A percentile compares a stretch with the other conserved stretches of the same genome.
Conservation (phyloP, 2,797 vertebrate genomes). For the Spheniscus humboldti region DNA sequence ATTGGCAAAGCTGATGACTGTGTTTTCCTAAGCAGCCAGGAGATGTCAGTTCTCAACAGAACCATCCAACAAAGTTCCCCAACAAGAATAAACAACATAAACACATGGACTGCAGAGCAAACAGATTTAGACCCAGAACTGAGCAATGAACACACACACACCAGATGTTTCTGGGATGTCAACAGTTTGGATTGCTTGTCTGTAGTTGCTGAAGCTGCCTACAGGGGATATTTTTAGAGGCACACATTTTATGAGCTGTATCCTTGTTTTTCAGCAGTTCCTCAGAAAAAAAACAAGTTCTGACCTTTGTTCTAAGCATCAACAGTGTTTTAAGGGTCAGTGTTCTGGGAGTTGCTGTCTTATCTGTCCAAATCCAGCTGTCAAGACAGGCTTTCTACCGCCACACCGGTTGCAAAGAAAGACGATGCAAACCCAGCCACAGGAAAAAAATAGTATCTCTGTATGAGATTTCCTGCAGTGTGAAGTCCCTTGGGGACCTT, state of each 20-base stretch:
- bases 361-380: not conserved
- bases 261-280: slow-evolving; percentile 24
- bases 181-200: slow-evolving; percentile 13
- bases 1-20: not conserved
- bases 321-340: not conserved
- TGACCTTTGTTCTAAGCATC: slow-evolving; percentile 1
- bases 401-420: not conserved
- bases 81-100: not conserved
- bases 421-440: not conserved
- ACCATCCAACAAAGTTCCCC: not conserved
- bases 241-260: slow-evolving; percentile 1
- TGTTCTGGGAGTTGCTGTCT: not conserved
- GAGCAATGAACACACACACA: slow-evolving; percentile 8
- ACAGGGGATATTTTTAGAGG: slow-evolving; percentile 33
- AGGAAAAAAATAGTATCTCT: not conserved
- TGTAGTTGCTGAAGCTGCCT: slow-evolving; percentile 31
- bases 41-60: slow-evolving; percentile 55
- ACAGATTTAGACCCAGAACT: slow-evolving; percentile 33
- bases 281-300: not conserved
- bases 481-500: not conserved
- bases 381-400: not conserved
- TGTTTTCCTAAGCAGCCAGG: slow-evolving; percentile 49
- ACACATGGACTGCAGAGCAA: slow-evolving; percentile 30
- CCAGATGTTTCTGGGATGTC: slow-evolving; percentile 55
- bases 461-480: not conserved